Evolutionary conservation across 1,140 invertebrate species (phyloP).

Genomic region (Camponotus pennsylvanicus): DNA sequence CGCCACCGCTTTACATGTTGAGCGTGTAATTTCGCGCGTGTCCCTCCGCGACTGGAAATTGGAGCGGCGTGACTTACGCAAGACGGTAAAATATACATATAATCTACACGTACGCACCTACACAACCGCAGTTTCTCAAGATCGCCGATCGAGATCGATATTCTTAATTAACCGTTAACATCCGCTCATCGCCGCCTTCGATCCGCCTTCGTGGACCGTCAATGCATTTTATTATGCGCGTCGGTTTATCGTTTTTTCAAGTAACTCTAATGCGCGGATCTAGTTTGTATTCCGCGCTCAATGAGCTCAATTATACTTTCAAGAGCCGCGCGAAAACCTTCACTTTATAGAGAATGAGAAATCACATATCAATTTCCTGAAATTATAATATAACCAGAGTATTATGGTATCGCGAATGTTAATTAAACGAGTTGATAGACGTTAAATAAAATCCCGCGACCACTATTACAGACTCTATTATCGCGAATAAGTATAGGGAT

Average conservation of each 20-base stretch:
- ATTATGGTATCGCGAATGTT: not conserved
- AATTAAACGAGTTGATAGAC: not conserved
- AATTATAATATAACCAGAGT: not conserved
- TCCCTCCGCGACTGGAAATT: slow-evolving; percentile 67
- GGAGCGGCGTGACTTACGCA: slow-evolving; percentile 69
- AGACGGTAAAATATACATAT: slow-evolving; percentile 48
- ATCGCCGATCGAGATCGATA: slow-evolving; percentile 61
- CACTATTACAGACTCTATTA: slow-evolving; percentile 4
- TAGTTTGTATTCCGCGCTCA: not conserved
- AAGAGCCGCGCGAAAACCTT: not conserved
- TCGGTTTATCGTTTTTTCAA: slow-evolving; percentile 28
- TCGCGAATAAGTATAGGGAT: not conserved
- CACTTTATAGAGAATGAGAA: not conserved
- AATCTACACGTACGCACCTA: slow-evolving; percentile 10
- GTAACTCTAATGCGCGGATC: slow-evolving; percentile 13
- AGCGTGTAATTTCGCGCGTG: slow-evolving; percentile 60
- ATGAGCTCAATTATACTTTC: slow-evolving; percentile 42
- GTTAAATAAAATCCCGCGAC: not conserved
- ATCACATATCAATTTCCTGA: slow-evolving; percentile 2
- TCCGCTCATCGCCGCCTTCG: slow-evolving; percentile 34
- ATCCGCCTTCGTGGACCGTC: slow-evolving; percentile 26
- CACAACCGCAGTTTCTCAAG: slow-evolving; percentile 27
- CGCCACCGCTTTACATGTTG: slow-evolving; percentile 40
- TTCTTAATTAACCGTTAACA: slow-evolving; percentile 54
- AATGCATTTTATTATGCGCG: slow-evolving; percentile 55